Percentiles rank a stretch among this genome's conserved stretches.
Evolutionary conservation across 2,113 vertebrate genomes (phyloP).

Genomic region (Dunckerocampus dactyliophorus): DNA sequence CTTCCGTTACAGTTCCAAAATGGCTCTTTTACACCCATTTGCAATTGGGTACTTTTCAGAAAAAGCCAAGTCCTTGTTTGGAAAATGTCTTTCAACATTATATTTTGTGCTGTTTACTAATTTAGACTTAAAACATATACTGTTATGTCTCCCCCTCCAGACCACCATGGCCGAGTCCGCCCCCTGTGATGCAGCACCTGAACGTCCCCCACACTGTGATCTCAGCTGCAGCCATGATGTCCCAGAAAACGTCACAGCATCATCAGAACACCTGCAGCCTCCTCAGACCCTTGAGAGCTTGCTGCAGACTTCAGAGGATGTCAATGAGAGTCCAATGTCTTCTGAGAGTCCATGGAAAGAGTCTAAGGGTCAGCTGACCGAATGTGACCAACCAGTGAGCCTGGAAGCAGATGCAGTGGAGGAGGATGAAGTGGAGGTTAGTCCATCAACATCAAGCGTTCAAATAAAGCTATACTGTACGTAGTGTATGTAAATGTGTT

Average conservation of each 20-base stretch:
- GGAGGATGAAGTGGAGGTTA: constrained; percentile 53
- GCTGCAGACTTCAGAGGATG: constrained; percentile 8
- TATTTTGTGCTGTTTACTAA: too few species aligned
- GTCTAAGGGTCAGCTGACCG: constrained; percentile 43
- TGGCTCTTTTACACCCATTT: too few species aligned
- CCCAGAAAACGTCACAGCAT: constrained; percentile 23
- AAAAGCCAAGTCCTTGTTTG: too few species aligned
- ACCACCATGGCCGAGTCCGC: constrained; percentile 68
- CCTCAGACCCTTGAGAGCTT: constrained; percentile 4
- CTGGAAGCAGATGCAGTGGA: constrained; percentile 54
- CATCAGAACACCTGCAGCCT: constrained; percentile 9
- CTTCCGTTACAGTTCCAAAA: too few species aligned
- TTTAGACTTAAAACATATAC: neutral
- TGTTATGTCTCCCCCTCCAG: constrained; percentile 30
- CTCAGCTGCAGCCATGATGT: constrained; percentile 9
- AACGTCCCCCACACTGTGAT: constrained; percentile 15
- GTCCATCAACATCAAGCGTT: constrained; percentile 2
- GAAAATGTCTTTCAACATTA: too few species aligned
- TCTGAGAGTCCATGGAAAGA: constrained; percentile 15
- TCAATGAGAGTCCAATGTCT: constrained; percentile 7
- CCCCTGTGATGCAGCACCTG: constrained; percentile 19
- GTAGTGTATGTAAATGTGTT: neutral
- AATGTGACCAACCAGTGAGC: constrained; percentile 72
- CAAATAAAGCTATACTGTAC: neutral
- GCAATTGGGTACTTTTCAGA: too few species aligned